A percentile compares a stretch with the other conserved stretches of the same genome.
Conservation (phyloP, 2,113 vertebrate genomes). For the Argyrosomus japonicus region DNA sequence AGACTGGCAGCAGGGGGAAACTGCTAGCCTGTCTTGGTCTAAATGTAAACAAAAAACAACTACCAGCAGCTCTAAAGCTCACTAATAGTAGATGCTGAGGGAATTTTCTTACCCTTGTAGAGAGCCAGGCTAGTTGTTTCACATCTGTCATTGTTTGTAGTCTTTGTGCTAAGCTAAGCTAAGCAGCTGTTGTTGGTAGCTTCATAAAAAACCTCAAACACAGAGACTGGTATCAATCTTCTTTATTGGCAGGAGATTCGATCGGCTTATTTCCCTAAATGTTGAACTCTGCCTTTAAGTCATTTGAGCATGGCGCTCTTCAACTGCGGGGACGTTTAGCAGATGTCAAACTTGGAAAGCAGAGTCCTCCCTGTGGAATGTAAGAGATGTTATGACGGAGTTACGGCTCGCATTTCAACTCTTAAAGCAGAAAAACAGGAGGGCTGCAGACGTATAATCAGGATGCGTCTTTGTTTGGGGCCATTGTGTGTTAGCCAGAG, state of each 20-base stretch:
- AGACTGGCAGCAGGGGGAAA: neutral
- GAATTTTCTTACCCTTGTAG: neutral
- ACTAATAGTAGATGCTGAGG: neutral
- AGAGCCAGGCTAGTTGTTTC: neutral
- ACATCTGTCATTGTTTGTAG: neutral
- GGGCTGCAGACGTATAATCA: conserved; percentile 12
- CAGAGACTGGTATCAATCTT: neutral
- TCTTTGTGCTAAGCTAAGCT: neutral
- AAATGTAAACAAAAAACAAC: neutral
- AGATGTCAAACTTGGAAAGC: conserved; percentile 6
- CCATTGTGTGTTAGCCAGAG: conserved; percentile 45
- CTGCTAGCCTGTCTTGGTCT: neutral
- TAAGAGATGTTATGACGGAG: neutral
- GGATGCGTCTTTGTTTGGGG: conserved; percentile 40
- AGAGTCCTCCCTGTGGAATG: conserved; percentile 6
- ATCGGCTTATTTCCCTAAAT: neutral
- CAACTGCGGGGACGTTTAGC: neutral
- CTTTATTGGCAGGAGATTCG: no score
- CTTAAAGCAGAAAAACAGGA: neutral
- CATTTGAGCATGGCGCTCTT: no score
- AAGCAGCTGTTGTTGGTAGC: neutral
- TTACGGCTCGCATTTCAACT: neutral
- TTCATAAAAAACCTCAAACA: neutral
- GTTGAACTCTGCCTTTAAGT: neutral
- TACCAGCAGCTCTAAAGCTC: neutral